Base-by-base conservation (phyloP, 2,797 vertebrate genomes). In the Carcharodon carcharias region DNA sequence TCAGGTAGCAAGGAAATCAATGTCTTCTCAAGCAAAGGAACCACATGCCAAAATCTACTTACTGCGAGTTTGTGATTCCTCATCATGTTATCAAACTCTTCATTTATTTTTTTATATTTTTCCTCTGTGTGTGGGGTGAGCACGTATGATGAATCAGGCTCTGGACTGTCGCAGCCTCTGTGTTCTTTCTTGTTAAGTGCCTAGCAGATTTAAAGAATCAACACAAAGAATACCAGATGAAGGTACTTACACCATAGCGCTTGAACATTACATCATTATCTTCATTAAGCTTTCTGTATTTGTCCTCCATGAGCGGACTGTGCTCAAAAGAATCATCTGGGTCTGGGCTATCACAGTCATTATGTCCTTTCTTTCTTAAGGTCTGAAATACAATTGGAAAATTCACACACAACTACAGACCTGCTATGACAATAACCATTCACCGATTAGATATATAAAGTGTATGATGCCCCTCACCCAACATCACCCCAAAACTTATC, bases 81-180 rank as follows among this genome's bases (percentile, higher is more conserved):
- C 99, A 99, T 99, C 99, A 99, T 99, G 99, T 99, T 99, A 99
- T 99, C 99, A 99, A 99, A 99, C 97, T 99, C 99, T 98, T 99
- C 99, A 99, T 99, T 99, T 98, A 99, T 99, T 99, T 99, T 99
- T 99, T 99, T 99, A 99, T 99, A 99, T 98, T 99, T 99, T 98
- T 99, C 99, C 98, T 99, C 99, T 98, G 99, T 99, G 98, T 99
- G 99, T 98, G 99, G 99, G 97, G 99, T 99, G 98, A 99, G 99
- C 98, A 99, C 99, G 99, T 99, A 99, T 98, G 99, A 99, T 98
- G 99, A 98, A 97, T 99, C 99, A 96, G 99, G 99, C 98, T 99
- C 99, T 98, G 99, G 99, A 98, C 99, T 99, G 99, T 99, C 99
- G 98, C 99, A 99, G 98, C 99, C 99, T 99, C 99, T 98, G 99